A percentile compares a stretch with the other conserved stretches of the same genome.
phyloP scores from a whole-genome alignment of 2,888 invertebrate species.

The Schrankia costaestrigalis region DNA sequence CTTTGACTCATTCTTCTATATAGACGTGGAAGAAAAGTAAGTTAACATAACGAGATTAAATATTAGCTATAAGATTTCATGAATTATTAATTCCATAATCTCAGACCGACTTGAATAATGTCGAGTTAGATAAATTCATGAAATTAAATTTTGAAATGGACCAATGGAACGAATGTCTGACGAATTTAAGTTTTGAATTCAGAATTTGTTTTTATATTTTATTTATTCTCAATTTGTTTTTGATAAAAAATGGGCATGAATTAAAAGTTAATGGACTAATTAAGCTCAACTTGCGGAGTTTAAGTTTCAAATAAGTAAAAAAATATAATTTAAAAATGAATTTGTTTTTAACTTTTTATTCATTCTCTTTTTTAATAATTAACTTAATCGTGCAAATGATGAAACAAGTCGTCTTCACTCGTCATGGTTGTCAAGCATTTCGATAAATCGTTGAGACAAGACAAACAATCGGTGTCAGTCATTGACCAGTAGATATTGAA shows the following conservation, averaged over 20 bases:
- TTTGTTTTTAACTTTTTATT: too few species aligned
- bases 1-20: conserved; percentile 57
- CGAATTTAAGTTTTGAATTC: conserved; percentile 12
- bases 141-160: conserved; percentile 22
- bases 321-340: too few species aligned
- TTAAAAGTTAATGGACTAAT: not conserved
- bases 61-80: conserved; percentile 38
- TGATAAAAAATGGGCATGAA: too few species aligned
- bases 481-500: conserved; percentile 25
- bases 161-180: conserved; percentile 14
- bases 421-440: conserved; percentile 23
- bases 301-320: too few species aligned
- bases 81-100: conserved; percentile 33
- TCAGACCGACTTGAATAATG: conserved; percentile 25
- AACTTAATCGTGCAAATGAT: conserved; percentile 13
- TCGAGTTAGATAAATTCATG: conserved; percentile 25
- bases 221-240: too few species aligned
- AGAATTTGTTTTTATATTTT: not conserved
- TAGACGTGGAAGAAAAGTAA: conserved; percentile 67
- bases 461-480: conserved; percentile 26
- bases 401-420: conserved; percentile 26
- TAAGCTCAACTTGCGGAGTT: too few species aligned
- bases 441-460: conserved; percentile 21
- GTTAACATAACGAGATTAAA: conserved; percentile 58
- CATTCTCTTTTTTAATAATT: too few species aligned